Evolutionary conservation across 1,140 invertebrate species (phyloP), one percentile per base, ranked within the genome.

Genomic region (Neodiprion fabricii): DNA sequence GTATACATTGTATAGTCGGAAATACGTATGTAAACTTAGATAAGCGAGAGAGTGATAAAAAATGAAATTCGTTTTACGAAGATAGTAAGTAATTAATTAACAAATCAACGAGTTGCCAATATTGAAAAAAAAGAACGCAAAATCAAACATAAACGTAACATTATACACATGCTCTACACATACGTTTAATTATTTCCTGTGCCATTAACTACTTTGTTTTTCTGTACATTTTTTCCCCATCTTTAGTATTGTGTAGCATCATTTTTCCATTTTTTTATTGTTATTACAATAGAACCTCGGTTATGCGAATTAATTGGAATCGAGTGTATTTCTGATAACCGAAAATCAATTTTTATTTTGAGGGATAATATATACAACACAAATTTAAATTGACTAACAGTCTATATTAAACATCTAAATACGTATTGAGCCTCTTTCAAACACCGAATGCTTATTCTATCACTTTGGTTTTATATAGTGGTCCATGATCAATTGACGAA

Each of bases 81-180:
- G 75, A 72, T 66, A 77, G 78, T 71, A 76, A n/a, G 78, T 72
- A 23, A 21, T 72, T 49, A 23, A 65, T 72, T 49, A 65, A 21
- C 49, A 74, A 71, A 40, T 69, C 79, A 80, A 66, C 75, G 76
- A 72, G 80, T 82, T 83, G 80, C 81, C 81, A 83, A 82, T 75
- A 74, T 80, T 73, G 69, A 79, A 79, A 68, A 61, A 61, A 61
- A 61, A 61, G 77, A 77, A 82, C 67, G 67, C 77, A 82, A 75
- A 82, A 83, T 82, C 79, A 82, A 83, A 82, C 75, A 69, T 82
- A 77, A 81, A 71, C 80, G 80, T 65, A 74, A 74, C 77, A 71
- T 74, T 74, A 76, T 40, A 40, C 28, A 40, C 28, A 40, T 5
- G 28, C 28, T 40, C 28, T 40, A 40, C 28, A 69, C 74, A 79